phyloP scores from a whole-genome alignment of 1,140 invertebrate species.

The Agrypnia vestita region DNA sequence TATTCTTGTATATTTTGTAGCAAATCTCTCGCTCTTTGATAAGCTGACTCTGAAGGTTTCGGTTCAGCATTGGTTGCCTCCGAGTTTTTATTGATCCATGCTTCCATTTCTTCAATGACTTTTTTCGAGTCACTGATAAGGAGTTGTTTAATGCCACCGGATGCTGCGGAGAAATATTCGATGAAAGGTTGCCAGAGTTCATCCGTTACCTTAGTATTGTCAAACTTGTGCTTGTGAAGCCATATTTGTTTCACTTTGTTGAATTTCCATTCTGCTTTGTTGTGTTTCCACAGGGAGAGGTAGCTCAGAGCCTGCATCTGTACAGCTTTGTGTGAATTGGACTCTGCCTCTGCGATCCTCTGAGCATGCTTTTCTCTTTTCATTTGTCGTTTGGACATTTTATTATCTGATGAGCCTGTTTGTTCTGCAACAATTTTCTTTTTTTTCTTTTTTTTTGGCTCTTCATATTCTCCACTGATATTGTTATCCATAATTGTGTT shows the following conservation, averaged over 20 bases:
- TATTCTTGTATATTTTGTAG: conserved; percentile 72
- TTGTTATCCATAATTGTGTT: not conserved
- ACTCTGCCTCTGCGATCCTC: conserved; percentile 66
- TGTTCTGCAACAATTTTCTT: conserved; percentile 60
- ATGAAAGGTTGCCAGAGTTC: conserved; percentile 77
- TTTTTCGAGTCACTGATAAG: conserved; percentile 77
- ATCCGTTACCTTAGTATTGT: conserved; percentile 73
- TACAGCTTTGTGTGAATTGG: conserved; percentile 66
- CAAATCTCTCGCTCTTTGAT: conserved; percentile 72
- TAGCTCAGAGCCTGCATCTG: conserved; percentile 74
- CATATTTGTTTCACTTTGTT: conserved; percentile 84
- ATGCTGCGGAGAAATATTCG: conserved; percentile 80
- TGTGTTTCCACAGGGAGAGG: conserved; percentile 81
- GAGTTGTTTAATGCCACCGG: conserved; percentile 77
- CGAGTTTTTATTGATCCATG: conserved; percentile 73
- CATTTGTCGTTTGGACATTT: conserved; percentile 70
- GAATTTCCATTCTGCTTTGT: conserved; percentile 82
- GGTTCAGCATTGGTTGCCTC: conserved; percentile 70
- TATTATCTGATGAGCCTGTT: conserved; percentile 64
- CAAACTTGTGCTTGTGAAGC: conserved; percentile 80
- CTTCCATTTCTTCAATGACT: conserved; percentile 77
- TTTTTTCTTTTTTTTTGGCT: conserved; percentile 64
- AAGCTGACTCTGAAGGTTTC: conserved; percentile 78
- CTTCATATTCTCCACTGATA: conserved; percentile 26
- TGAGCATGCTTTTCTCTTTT: conserved; percentile 69